phyloP scores from a whole-genome alignment of 1,140 invertebrate genomes.

The Zaprionus camerounensis region DNA sequence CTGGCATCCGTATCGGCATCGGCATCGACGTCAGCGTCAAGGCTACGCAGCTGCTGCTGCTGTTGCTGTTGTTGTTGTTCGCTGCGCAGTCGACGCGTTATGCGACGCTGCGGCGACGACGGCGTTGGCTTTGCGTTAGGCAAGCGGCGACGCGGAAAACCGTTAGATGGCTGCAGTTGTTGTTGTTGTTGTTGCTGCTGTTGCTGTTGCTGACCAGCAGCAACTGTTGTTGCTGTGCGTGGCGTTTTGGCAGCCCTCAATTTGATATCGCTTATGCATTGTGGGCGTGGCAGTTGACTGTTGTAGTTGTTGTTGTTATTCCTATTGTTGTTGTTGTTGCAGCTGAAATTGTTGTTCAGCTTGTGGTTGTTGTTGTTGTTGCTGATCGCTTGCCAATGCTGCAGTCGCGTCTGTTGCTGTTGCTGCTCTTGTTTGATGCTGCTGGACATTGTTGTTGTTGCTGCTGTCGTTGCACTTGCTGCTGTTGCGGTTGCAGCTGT shows the following conservation, averaged over 20 bases:
- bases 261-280: slow-evolving; percentile 60
- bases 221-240: not conserved
- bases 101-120: slow-evolving; percentile 45
- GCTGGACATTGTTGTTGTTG: slow-evolving; percentile 36
- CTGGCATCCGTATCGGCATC: slow-evolving; percentile 67
- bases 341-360: slow-evolving; percentile 20
- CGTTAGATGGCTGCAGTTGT: slow-evolving; percentile 8
- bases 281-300: slow-evolving; percentile 44
- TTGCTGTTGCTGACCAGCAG: slow-evolving; percentile 8
- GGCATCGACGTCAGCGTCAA: slow-evolving; percentile 5
- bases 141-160: slow-evolving; percentile 29
- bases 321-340: slow-evolving; percentile 17
- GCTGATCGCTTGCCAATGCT: slow-evolving; percentile 54
- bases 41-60: not conserved
- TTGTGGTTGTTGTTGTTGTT: slow-evolving; percentile 30
- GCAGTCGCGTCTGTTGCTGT: slow-evolving; percentile 40
- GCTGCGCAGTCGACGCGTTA: slow-evolving; percentile 45
- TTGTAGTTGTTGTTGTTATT: slow-evolving; percentile 23
- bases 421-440: slow-evolving; percentile 42
- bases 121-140: slow-evolving; percentile 46
- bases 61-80: slow-evolving; percentile 9
- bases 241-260: slow-evolving; percentile 50
- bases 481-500: slow-evolving; percentile 33
- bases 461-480: slow-evolving; percentile 28
- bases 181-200: slow-evolving; percentile 7